Evolutionary conservation across 2,888 invertebrate species (phyloP), one percentile per base, ranked within the genome.

Genomic region (Cephus runcator): DNA sequence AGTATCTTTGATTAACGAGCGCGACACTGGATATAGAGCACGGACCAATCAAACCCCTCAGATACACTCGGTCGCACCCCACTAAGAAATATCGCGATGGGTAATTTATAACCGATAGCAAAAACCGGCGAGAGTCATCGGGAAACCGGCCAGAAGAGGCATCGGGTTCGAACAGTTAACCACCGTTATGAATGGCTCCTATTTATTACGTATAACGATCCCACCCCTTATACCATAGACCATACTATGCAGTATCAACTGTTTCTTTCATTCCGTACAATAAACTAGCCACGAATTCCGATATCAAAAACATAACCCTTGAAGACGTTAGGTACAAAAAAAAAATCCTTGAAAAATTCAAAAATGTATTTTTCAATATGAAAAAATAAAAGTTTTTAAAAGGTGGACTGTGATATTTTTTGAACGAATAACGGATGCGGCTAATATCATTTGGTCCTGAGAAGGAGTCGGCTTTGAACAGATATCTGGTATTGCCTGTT

Each of bases 41-140:
- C 83, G 84, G 84, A 88, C 87, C 88, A 88, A 90, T 90, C 89
- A 86, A 87, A 88, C 84, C 88, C 86, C 88, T 90, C 90, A 88
- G 86, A 87, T 87, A 86, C 90, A 90, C 88, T 90, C 89, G 87
- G 84, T 86, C 85, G 87, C 87, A 82, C 84, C 85, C 81, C 87
- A 89, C 89, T 90, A 90, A 90, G 89, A 90, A 90, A 89, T 90
- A 90, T 89, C 87, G 84, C 88, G 86, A 89, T 88, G 88, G 90
- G 88, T 89, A 90, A 90, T 90, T 90, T 90, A 90, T 90, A 89
- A 89, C 89, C 86, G 84, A 89, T 88, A 81, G 85, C 88, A 90
- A 90, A 89, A 90, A 90, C 85, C 85, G 23, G 12, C n/a, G 31
- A 40, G 71, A 68, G 78, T 73, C 78, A 78, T 82, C 84, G 81